These are phyloP conservation scores for Styela clava DNA, from an alignment of 23 tunicate species.

Conservation along the genomic window DNA sequence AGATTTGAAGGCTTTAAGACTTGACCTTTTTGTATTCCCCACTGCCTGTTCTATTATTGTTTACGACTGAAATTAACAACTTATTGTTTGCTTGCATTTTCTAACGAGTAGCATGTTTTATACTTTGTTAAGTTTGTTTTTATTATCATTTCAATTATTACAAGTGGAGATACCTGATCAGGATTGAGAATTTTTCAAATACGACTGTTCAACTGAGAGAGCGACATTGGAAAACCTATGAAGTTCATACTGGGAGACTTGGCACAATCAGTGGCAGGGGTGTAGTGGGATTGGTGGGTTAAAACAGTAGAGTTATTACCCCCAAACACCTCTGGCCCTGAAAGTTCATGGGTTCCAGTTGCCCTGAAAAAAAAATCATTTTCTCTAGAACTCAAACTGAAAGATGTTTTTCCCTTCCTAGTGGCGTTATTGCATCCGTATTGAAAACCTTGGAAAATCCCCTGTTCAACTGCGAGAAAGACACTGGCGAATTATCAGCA, in stretches of 20 bases:
- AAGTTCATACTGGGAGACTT: slow-evolving; percentile 9
- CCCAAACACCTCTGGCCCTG: not conserved
- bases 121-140: too few species aligned
- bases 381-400: too few species aligned
- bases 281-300: slow-evolving; percentile 33
- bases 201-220: slow-evolving; percentile 51
- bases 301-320: not conserved
- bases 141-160: too few species aligned
- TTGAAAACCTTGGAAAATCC: slow-evolving; percentile 67
- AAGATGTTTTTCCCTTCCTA: not conserved
- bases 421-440: slow-evolving; percentile 88
- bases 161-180: slow-evolving; percentile 46
- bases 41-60: too few species aligned
- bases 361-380: too few species aligned
- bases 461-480: slow-evolving; percentile 67
- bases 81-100: too few species aligned
- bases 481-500: slow-evolving; percentile 85
- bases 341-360: not conserved
- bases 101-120: too few species aligned
- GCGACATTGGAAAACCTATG: slow-evolving; percentile 60
- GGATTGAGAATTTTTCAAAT: slow-evolving; percentile 70
- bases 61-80: too few species aligned
- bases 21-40: too few species aligned
- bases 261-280: slow-evolving; percentile 30
- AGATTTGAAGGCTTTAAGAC: too few species aligned